Evolutionary conservation across 2,113 vertebrate genomes (phyloP), one percentile per base, ranked within the genome.

Genomic region (Malurus alboscapulatus): DNA sequence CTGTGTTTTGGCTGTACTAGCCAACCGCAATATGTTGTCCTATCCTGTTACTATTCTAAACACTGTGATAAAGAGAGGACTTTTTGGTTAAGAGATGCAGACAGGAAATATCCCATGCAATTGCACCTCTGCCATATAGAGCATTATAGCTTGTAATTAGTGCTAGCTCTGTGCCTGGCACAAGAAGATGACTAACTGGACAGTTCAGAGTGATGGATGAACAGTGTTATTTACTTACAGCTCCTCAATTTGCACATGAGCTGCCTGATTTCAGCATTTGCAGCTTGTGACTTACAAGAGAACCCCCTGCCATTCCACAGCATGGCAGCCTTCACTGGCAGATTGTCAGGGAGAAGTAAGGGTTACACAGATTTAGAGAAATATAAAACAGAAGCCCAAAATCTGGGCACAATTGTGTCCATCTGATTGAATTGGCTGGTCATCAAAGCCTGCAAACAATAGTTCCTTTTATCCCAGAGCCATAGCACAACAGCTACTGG

Each of bases 401-500:
- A 79, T 84, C 75, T 89, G 74, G 59, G 71, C 62, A 71, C 0
- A 3, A 16, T 83, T 76, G 5, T 44, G 59, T 77, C 51, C 55
- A 55, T 91, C 78, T 91, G 78, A 94, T 92, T 77, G 79, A 83
- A 79, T 91, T 91, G 87, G 93, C 82, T 26, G 14, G 53, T 83
- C 59, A 77, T 91, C 93, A 93, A 83, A 94, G 86, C 48, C 36
- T 88, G 72, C 27, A 38, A 83, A 90, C 85, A 94, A 88, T 86
- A 77, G 82, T 74, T 91, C 53, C 59, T 84, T 94, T 93, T 91
- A 83, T 87, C 59, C 40, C 40, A 71, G 45, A 72, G n/a, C 47
- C 29, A 45, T 32, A 76, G 42, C 57, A 34, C 38, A 81, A 13
- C 3, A 3, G n/a, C 47, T 34, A 27, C 45, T 22, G 77, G 32